Evolutionary conservation across 2,797 vertebrate genomes (phyloP), one percentile per base, ranked within the genome.

Genomic region (Anolis apletophallus): DNA sequence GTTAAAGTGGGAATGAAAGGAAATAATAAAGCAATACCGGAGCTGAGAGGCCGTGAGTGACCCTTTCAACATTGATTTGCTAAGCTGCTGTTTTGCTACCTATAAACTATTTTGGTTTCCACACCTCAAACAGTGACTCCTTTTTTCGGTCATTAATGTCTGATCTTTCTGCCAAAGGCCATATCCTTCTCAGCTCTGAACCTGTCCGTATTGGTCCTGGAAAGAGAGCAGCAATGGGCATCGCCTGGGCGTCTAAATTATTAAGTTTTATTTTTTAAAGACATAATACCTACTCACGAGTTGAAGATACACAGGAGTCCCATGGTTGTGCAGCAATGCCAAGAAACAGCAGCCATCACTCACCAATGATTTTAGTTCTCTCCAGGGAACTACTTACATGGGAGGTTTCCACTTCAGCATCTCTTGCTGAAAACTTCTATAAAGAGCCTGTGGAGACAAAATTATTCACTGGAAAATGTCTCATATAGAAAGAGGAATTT

Each of bases 51-150:
- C 69, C 75, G 11, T 81, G 21, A 79, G 61, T 55, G 40, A 59
- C 6, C 77, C 46, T 75, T 81, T 72, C 29, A 29, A 26, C 10
- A 52, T 57, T 57, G 69, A 36, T 85, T 78, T 81, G 6, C 69
- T 57, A 59, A 82, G 46, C 61, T 36, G 36, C 80, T 36, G 3
- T 82, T 57, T 21, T 29, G 61, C 75, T 78, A 34, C 73, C 59
- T n/a, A 13, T 67, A 67, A 81, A 81, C 26, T 87, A 46, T 87
- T 82, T 82, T 87, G 72, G 59, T 86, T 86, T 74, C 79, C 59
- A 73, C 34, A 73, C 81, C 23, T 73, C 16, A 12, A 78, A 87
- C 85, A 87, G 73, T 83, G 52, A 81, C 36, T 87, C 59, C 50
- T 87, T 81, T 1, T 57, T 76, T n/a, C 57, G 34, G 73, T 67